Percentiles rank a stretch among this genome's conserved stretches.
These are phyloP conservation scores for Orchesella flavescens DNA, from an alignment of 2,888 invertebrate species.

Conservation along the genomic window DNA sequence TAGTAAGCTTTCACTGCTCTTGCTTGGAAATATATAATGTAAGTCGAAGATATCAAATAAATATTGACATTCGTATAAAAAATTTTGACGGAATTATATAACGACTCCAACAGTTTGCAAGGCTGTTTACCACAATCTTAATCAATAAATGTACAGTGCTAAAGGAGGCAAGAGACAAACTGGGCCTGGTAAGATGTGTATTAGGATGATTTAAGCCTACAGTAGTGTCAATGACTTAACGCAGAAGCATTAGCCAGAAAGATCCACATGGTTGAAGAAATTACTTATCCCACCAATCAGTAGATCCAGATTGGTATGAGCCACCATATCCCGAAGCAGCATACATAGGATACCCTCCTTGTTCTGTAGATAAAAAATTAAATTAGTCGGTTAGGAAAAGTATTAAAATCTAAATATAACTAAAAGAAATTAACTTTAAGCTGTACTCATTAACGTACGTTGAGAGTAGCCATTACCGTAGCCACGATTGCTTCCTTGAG, in stretches of 20 bases:
- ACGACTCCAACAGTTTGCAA: slow-evolving; percentile 64
- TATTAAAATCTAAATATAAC: no score
- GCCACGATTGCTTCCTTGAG: slow-evolving; percentile 73
- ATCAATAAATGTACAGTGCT: slow-evolving; percentile 26
- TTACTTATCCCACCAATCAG: slow-evolving; percentile 76
- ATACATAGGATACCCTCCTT: slow-evolving; percentile 72
- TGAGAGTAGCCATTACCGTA: slow-evolving; percentile 74
- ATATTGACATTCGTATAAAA: slow-evolving; percentile 35
- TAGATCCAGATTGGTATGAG: slow-evolving; percentile 74
- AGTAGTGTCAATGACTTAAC: slow-evolving; percentile 33
- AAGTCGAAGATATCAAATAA: slow-evolving; percentile 15
- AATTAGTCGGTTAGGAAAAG: no score
- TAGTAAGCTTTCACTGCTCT: slow-evolving; percentile 30
- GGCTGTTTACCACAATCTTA: slow-evolving; percentile 55
- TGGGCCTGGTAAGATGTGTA: slow-evolving; percentile 42
- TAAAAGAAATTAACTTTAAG: no score
- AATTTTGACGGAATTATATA: slow-evolving; percentile 59
- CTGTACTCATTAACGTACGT: slow-evolving; percentile 63
- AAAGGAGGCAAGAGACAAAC: slow-evolving; percentile 52
- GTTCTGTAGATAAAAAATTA: slow-evolving; percentile 59
- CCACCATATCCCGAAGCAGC: slow-evolving; percentile 77
- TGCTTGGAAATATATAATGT: slow-evolving; percentile 34
- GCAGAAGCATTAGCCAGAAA: slow-evolving; percentile 14
- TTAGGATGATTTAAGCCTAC: slow-evolving; percentile 49
- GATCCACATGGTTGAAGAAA: slow-evolving; percentile 27